phyloP scores from a whole-genome alignment of 2,888 invertebrate genomes.

The Rotaria sp. region DNA sequence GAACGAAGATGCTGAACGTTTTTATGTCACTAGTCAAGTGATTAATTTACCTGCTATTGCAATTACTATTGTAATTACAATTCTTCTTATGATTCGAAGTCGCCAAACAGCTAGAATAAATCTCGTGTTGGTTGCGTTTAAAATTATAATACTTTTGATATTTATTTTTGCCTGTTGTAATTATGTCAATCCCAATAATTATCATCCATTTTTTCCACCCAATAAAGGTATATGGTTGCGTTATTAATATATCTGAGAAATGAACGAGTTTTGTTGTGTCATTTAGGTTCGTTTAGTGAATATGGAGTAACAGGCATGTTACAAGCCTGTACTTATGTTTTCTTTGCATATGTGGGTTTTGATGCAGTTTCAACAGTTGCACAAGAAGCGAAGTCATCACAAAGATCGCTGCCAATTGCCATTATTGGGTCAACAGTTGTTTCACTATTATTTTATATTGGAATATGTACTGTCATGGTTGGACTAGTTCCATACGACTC shows the following conservation, averaged over 20 bases:
- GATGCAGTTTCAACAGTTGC: constrained; percentile 36
- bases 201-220: not conserved
- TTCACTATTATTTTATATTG: not conserved
- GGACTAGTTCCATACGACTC: not conserved
- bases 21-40: not conserved
- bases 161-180: not conserved
- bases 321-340: not conserved
- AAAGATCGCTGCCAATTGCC: constrained; percentile 19
- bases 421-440: constrained; percentile 29
- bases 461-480: not conserved
- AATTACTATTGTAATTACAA: not conserved
- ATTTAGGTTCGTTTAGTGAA: not conserved
- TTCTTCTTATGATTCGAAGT: not conserved
- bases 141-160: not conserved
- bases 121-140: not conserved
- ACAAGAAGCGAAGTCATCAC: constrained; percentile 17
- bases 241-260: not conserved
- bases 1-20: not conserved
- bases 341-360: constrained; percentile 38
- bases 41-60: not conserved
- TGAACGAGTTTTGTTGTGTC: not conserved
- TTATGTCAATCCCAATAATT: not conserved
- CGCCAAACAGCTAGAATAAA: not conserved
- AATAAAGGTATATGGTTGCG: not conserved
- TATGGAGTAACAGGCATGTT: constrained; percentile 27